Evolutionary conservation across 1,140 invertebrate genomes (phyloP), one percentile per base, ranked within the genome.

Genomic region (Temnothorax nylanderi): DNA sequence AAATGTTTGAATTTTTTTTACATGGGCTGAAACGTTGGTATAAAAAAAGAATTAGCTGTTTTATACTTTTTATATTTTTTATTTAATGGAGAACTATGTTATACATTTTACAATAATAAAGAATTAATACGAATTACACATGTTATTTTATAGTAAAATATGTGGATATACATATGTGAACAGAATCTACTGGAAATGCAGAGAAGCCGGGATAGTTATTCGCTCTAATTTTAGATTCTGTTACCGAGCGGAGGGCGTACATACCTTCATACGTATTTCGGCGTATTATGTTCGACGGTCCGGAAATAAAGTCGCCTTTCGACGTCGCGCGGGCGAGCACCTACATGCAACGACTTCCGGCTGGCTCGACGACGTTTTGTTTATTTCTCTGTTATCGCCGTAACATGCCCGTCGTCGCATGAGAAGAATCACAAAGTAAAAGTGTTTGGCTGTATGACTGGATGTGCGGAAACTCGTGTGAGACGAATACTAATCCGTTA

Each of bases 251-350:
- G 41, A 10, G 26, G 41, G 41, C 34, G 37, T 60, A 41, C 34
- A 21, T 62, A 44, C 41, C 64, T 58, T 54, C 60, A 4, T 26
- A 32, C 76, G 54, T 77, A 86, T 89, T 89, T 89, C 56, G 47
- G 77, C 77, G 56, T 85, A 75, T 78, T 56, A 65, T 77, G 32
- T 74, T 32, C 21, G 62, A 18, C 7, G 76, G 69, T 88, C 84
- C 89, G 89, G 89, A 90, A 89, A 90, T 90, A 90, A 90, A 89
- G 21, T 44, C 74, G 74, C 60, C 77, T 86, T 81, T 84, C 67
- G 47, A 21, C 69, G 41, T 80, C 16, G 87, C 84, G 62, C 11
- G 34, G 37, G n/a, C 56, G 13, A 37, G 47, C 58, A 56, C 37
- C 62, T 87, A 72, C 80, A 78, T 71, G 74, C 51, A 41, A 69